These are phyloP conservation scores for Drosophila micromelanica DNA, from an alignment of 1,140 invertebrate genomes.

Conservation along the genomic window DNA sequence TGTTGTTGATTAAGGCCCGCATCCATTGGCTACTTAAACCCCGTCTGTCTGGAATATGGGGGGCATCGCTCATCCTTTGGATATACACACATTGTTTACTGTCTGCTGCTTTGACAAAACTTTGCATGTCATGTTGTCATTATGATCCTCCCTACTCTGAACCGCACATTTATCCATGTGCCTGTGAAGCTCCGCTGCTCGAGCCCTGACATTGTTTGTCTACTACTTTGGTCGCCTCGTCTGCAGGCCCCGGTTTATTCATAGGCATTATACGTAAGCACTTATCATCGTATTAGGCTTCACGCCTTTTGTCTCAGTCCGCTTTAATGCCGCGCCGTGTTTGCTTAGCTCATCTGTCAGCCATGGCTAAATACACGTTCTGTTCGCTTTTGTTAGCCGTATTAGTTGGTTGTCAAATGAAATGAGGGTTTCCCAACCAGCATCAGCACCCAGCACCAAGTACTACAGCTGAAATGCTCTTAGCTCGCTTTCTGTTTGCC, in stretches of 20 bases:
- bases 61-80: constrained; percentile 39
- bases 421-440: neutral
- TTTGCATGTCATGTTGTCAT: constrained; percentile 80
- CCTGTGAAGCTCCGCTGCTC: neutral
- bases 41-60: constrained; percentile 22
- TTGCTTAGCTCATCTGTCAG: constrained; percentile 24
- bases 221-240: constrained; percentile 61
- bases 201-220: constrained; percentile 63
- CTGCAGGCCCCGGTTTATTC: constrained; percentile 16
- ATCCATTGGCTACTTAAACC: constrained; percentile 69
- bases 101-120: constrained; percentile 77
- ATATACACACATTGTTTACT: constrained; percentile 59
- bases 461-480: neutral
- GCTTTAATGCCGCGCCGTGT: constrained; percentile 30
- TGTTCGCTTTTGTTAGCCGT: constrained; percentile 13
- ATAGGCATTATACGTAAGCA: constrained; percentile 73
- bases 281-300: constrained; percentile 75
- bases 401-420: constrained; percentile 25
- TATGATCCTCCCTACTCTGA: constrained; percentile 37
- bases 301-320: constrained; percentile 67
- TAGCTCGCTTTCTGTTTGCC: neutral
- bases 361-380: constrained; percentile 24
- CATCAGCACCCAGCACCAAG: neutral
- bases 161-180: constrained; percentile 4
- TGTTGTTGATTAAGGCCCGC: constrained; percentile 67